Evolutionary conservation across 2,888 invertebrate species (phyloP).

Genomic region (Eurytoma adleriae): DNA sequence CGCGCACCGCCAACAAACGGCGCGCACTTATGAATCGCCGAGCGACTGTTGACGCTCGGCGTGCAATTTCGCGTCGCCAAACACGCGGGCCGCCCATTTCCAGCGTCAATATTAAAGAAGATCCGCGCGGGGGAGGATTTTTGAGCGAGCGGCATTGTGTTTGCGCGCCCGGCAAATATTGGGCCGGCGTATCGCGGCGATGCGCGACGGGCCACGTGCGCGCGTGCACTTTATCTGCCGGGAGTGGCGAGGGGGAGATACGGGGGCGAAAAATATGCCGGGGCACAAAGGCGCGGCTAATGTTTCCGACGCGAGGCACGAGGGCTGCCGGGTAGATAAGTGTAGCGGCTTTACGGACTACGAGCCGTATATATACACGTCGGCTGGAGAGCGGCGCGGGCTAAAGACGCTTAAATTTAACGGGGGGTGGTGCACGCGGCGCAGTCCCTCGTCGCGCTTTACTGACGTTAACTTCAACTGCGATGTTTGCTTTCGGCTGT

Average conservation of each 20-base stretch:
- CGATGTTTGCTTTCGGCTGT: too few relatives aligned
- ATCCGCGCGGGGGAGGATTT: slow-evolving; percentile 52
- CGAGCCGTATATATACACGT: too few relatives aligned
- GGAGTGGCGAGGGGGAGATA: slow-evolving; percentile 49
- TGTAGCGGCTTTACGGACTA: background rate
- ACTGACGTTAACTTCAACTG: too few relatives aligned
- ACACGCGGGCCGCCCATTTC: slow-evolving; percentile 35
- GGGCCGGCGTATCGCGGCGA: slow-evolving; percentile 74
- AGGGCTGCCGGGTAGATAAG: background rate
- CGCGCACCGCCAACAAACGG: background rate
- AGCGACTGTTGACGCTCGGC: background rate
- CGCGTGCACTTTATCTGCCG: slow-evolving; percentile 65
- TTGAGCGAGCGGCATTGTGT: slow-evolving; percentile 66
- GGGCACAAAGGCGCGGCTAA: slow-evolving; percentile 26
- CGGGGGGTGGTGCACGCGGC: too few relatives aligned
- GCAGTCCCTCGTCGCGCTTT: too few relatives aligned
- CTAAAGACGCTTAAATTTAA: too few relatives aligned
- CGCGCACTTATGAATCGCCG: too few relatives aligned
- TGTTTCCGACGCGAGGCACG: background rate
- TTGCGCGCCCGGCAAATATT: slow-evolving; percentile 74
- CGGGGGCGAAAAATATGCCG: slow-evolving; percentile 22
- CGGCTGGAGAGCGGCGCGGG: too few relatives aligned
- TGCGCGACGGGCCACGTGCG: slow-evolving; percentile 62
- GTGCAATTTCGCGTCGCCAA: background rate
- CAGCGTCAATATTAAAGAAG: slow-evolving; percentile 68